Evolutionary conservation across 2,113 vertebrate genomes (phyloP).

Genomic region (Lycaon pictus): DNA sequence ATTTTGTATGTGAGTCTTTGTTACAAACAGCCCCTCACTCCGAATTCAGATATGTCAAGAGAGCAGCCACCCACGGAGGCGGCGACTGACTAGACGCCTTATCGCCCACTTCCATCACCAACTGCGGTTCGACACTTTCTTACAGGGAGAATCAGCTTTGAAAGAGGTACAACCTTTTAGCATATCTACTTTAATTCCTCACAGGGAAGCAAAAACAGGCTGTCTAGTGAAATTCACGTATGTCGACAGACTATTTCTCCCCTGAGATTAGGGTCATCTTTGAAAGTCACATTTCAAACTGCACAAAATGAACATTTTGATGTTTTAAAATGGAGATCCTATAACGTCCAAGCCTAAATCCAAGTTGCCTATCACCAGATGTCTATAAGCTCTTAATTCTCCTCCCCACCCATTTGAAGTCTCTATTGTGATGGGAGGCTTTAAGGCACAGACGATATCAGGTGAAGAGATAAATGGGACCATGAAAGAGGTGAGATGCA

Average conservation of each 20-base stretch:
- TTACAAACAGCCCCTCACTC: constrained; percentile 64
- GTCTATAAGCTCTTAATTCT: constrained; percentile 39
- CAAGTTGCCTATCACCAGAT: neutral
- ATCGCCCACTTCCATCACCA: constrained; percentile 68
- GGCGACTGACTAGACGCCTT: constrained; percentile 26
- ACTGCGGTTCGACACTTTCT: constrained; percentile 78
- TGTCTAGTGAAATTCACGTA: constrained; percentile 38
- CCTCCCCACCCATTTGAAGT: constrained; percentile 60
- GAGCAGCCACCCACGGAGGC: constrained; percentile 77
- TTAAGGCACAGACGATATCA: constrained; percentile 5
- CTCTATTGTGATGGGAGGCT: constrained; percentile 28
- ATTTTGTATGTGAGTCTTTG: constrained; percentile 59
- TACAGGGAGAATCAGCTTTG: constrained; percentile 69
- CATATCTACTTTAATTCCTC: constrained; percentile 72
- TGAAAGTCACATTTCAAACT: constrained; percentile 48
- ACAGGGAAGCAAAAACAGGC: neutral
- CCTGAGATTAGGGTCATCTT: constrained; percentile 70
- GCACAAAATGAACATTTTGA: neutral
- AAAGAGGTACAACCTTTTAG: constrained; percentile 75
- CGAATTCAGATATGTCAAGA: constrained; percentile 50
- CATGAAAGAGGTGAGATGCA: neutral
- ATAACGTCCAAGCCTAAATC: neutral
- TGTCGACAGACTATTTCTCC: constrained; percentile 31
- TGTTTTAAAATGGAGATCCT: constrained; percentile 3
- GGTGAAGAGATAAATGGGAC: constrained; percentile 43